These are phyloP conservation scores for Spodoptera frugiperda DNA, from an alignment of 1,140 invertebrate species.

Conservation along the genomic window DNA sequence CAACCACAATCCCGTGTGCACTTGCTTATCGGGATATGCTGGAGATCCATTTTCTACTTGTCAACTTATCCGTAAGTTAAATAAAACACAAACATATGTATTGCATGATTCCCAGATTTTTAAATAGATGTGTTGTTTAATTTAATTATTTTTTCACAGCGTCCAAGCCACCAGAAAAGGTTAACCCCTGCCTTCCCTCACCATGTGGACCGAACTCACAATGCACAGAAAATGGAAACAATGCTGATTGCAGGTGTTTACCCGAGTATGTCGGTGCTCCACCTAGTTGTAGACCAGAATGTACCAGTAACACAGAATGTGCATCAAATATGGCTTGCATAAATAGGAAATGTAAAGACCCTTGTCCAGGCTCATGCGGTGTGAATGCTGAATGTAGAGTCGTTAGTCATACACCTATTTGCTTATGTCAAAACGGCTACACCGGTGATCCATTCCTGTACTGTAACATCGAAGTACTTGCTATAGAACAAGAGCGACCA, in stretches of 20 bases:
- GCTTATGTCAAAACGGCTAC: slow-evolving; percentile 88
- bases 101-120: no score
- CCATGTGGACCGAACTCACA: slow-evolving; percentile 89
- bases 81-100: no score
- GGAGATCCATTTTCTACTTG: slow-evolving; percentile 89
- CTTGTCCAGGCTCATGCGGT: slow-evolving; percentile 91
- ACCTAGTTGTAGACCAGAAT: slow-evolving; percentile 90
- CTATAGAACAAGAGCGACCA: slow-evolving; percentile 79
- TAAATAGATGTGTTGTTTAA: no score
- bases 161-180: slow-evolving; percentile 68
- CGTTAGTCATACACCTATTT: slow-evolving; percentile 88
- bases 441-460: slow-evolving; percentile 89
- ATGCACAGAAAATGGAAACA: slow-evolving; percentile 87
- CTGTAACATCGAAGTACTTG: slow-evolving; percentile 84
- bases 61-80: slow-evolving; percentile 85
- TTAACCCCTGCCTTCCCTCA: slow-evolving; percentile 87
- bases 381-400: slow-evolving; percentile 87
- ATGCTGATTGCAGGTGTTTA: slow-evolving; percentile 88
- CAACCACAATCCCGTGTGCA: slow-evolving; percentile 89
- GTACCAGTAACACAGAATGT: slow-evolving; percentile 90
- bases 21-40: slow-evolving; percentile 87
- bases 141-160: slow-evolving; percentile 59
- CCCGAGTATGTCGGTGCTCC: slow-evolving; percentile 87
- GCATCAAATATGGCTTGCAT: slow-evolving; percentile 88
- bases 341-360: slow-evolving; percentile 89